Evolutionary conservation across 2,888 invertebrate genomes (phyloP).

Genomic region (Sphaerophoria taeniata): DNA sequence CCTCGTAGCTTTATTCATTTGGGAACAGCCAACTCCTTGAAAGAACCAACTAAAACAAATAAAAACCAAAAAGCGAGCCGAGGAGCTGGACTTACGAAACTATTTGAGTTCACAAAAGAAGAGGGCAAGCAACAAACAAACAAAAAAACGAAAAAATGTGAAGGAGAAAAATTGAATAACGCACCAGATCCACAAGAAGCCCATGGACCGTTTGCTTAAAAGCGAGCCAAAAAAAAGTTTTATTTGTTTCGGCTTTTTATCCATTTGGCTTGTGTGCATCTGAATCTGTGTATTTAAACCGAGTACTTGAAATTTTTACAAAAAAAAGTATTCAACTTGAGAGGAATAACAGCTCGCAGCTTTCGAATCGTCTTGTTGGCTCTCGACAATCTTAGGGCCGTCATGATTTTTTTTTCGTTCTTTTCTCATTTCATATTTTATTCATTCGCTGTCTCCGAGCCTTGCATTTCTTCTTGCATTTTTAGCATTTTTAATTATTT

Average conservation of each 20-base stretch:
- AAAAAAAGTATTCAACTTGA: slow-evolving; percentile 1
- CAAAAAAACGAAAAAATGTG: neutral
- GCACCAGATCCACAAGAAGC: neutral
- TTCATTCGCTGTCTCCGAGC: neutral
- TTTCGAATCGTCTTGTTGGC: slow-evolving; percentile 33
- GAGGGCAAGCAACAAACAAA: slow-evolving; percentile 35
- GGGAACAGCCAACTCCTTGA: slow-evolving; percentile 57
- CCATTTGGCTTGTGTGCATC: slow-evolving; percentile 55
- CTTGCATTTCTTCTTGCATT: slow-evolving; percentile 55
- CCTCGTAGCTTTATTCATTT: neutral
- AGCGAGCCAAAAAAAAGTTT: slow-evolving; percentile 51
- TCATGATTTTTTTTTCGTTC: slow-evolving; percentile 6
- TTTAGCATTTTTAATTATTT: slow-evolving; percentile 74
- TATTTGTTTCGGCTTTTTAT: slow-evolving; percentile 70
- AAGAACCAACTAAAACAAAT: slow-evolving; percentile 65
- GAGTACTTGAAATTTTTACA: slow-evolving; percentile 61
- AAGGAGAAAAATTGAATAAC: neutral
- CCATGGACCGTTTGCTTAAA: neutral
- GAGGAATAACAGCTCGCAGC: slow-evolving; percentile 3
- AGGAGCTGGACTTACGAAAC: slow-evolving; percentile 30
- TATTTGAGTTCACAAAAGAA: slow-evolving; percentile 40
- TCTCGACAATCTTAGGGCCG: slow-evolving; percentile 38
- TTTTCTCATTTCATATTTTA: neutral
- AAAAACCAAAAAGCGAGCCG: slow-evolving; percentile 54
- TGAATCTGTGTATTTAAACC: slow-evolving; percentile 5